Percentiles rank a stretch among this genome's conserved stretches.
phyloP scores from a whole-genome alignment of 2,888 invertebrate genomes.

The Cephus nigrinus region DNA sequence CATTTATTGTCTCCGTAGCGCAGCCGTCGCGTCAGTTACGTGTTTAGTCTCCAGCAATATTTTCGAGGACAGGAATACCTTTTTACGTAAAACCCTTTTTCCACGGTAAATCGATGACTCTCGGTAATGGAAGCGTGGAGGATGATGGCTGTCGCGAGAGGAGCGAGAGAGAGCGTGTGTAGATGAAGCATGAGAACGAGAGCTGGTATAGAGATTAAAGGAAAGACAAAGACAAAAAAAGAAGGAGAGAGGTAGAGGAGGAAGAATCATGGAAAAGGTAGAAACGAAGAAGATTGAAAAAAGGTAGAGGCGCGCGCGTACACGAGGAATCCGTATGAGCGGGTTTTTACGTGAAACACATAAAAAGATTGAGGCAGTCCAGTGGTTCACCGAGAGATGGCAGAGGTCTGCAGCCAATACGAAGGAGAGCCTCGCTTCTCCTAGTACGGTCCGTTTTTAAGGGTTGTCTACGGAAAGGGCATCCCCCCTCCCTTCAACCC shows the following conservation, averaged over 20 bases:
- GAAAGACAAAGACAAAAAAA: slow-evolving; percentile 7
- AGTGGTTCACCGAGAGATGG: slow-evolving; percentile 59
- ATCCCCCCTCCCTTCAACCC: background rate
- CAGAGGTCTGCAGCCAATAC: slow-evolving; percentile 45
- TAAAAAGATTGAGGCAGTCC: slow-evolving; percentile 57
- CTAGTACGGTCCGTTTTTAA: background rate
- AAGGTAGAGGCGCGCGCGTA: background rate
- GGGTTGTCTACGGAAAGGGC: background rate
- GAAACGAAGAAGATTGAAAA: background rate
- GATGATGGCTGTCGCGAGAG: background rate
- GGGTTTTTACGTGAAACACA: slow-evolving; percentile 52
- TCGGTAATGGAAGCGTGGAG: background rate
- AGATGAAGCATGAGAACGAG: slow-evolving; percentile 34
- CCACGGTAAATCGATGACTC: background rate
- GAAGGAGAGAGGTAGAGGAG: background rate
- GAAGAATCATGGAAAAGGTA: background rate
- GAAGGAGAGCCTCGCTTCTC: background rate
- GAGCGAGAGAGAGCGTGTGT: background rate
- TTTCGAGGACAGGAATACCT: slow-evolving; percentile 14
- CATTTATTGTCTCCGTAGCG: slow-evolving; percentile 11
- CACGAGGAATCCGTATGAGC: slow-evolving; percentile 37
- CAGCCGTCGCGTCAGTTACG: background rate
- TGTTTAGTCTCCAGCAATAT: slow-evolving; percentile 15
- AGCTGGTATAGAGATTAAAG: slow-evolving; percentile 18
- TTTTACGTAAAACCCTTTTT: slow-evolving; percentile 9